Evolutionary conservation across 2,888 invertebrate species (phyloP), one percentile per base, ranked within the genome.

Genomic region (Hedya salicella): DNA sequence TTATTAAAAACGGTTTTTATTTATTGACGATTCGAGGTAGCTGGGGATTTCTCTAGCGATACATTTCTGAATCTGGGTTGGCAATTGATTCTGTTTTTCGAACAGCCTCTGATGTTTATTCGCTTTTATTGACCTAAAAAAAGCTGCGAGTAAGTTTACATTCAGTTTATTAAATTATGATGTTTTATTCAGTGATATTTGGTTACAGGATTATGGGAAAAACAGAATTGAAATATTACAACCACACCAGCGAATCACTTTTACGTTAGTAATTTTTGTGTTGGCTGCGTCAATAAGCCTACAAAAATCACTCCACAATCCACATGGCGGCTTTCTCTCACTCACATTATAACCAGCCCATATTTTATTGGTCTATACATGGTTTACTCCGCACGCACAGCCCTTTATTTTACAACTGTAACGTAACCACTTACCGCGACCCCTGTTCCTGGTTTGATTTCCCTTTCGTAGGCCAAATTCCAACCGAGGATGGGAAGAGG

Each of bases 1-100:
- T 90, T 90, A 90, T 91, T 91, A 90, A 90, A 85, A 89, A 87
- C 85, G 79, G 80, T 82, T 88, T 86, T 88, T 89, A 89, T 90
- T 90, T 91, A 91, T 89, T 80, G 88, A 83, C 81, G 78, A 75
- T 82, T 80, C 85, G 83, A 82, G 81, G 80, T 77, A 74, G 77
- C 73, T 74, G 70, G 73, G 73, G 69, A 77, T 77, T 81, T 85
- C 83, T 81, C 82, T 83, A 79, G 74, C 77, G 77, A 73, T 74
- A 75, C 76, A 70, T 71, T 76, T 73, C 70, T 70, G 68, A 67
- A 68, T 72, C 70, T 64, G 65, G 68, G 70, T 71, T 44, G 57
- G 62, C 57, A 68, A 71, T 70, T 69, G 68, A 64, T 68, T 62
- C 62, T 56, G 67, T 66, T 69, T 68, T 68, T 71, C 60, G 42